These are phyloP conservation scores for Amyelois transitella DNA, from an alignment of 1,140 invertebrate genomes.

Conservation along the genomic window DNA sequence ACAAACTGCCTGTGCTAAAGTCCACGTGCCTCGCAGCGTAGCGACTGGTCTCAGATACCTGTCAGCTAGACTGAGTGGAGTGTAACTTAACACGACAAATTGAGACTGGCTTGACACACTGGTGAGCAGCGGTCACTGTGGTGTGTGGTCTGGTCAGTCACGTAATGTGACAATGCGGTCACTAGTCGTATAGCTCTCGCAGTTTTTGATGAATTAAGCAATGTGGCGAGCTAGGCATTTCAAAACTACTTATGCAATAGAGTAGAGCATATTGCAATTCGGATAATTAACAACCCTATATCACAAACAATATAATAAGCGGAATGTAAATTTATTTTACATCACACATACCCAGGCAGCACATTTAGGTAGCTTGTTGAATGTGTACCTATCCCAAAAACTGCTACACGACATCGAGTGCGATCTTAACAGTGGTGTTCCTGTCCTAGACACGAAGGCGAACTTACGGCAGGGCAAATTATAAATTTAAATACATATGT, in stretches of 20 bases:
- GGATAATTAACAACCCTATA: neutral
- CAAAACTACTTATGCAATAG: neutral
- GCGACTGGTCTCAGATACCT: neutral
- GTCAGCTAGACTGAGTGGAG: neutral
- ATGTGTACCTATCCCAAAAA: too few relatives aligned
- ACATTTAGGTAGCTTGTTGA: too few relatives aligned
- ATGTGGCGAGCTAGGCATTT: neutral
- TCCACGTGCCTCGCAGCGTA: neutral
- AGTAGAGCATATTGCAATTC: neutral
- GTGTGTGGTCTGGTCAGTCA: neutral
- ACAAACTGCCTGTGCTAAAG: neutral
- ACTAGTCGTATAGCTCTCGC: neutral
- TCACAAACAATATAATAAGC: neutral
- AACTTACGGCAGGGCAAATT: too few relatives aligned
- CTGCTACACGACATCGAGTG: too few relatives aligned
- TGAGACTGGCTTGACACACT: neutral
- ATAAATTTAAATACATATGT: too few relatives aligned
- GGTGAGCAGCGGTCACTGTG: neutral
- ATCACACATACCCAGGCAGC: too few relatives aligned
- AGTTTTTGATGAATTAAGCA: neutral
- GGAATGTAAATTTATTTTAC: too few relatives aligned
- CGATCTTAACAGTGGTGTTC: too few relatives aligned
- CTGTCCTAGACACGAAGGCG: too few relatives aligned
- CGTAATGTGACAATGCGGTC: neutral
- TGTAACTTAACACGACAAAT: neutral